These are phyloP conservation scores for Python bivittatus DNA, from an alignment of 2,113 vertebrate species.

Conservation along the genomic window DNA sequence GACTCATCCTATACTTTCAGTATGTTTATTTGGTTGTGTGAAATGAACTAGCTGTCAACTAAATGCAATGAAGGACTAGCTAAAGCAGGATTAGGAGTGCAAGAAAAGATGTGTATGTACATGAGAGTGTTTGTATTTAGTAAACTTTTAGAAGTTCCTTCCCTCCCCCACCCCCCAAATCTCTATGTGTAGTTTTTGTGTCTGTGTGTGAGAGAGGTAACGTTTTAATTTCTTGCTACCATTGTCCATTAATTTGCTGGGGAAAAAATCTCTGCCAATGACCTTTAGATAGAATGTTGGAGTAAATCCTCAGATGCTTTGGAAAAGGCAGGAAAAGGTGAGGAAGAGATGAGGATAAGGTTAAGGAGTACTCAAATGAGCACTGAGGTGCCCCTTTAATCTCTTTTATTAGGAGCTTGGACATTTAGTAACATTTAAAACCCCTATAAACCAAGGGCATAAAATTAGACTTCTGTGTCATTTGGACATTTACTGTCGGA, in stretches of 20 bases:
- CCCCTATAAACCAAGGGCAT: slow-evolving; percentile 26
- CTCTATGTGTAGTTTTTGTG: neutral
- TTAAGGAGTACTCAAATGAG: slow-evolving; percentile 23
- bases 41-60: neutral
- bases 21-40: neutral
- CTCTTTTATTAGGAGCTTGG: slow-evolving; percentile 24
- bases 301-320: neutral
- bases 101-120: neutral
- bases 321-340: slow-evolving; percentile 6
- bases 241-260: slow-evolving; percentile 4
- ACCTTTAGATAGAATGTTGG: slow-evolving; percentile 17
- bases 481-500: slow-evolving; percentile 6
- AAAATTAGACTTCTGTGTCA: slow-evolving; percentile 33
- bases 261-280: neutral
- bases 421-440: slow-evolving; percentile 30
- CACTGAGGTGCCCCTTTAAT: slow-evolving; percentile 15
- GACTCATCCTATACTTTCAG: neutral
- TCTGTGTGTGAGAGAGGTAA: neutral
- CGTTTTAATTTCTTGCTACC: neutral
- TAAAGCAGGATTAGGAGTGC: neutral
- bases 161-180: no score
- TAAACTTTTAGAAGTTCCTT: neutral
- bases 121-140: neutral
- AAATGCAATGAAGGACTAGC: neutral
- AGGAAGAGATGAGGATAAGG: slow-evolving; percentile 5